phyloP scores from a whole-genome alignment of 2,888 invertebrate genomes.

The Lepidocyrtinus sp. region DNA sequence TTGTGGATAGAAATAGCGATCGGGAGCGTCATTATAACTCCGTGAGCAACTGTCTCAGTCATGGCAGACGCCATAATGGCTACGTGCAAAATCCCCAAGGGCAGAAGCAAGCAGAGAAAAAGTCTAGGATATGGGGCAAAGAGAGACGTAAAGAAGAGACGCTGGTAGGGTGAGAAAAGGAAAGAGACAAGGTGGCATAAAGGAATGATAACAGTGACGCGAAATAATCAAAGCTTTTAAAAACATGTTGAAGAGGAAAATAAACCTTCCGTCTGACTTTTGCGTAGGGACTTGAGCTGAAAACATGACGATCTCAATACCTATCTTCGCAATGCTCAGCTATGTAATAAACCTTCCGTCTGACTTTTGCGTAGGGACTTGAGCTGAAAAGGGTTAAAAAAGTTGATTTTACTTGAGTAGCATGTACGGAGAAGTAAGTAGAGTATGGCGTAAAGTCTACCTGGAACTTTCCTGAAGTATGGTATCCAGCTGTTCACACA shows the following conservation, averaged over 20 bases:
- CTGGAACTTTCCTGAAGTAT: background rate
- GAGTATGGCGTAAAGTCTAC: too few species aligned
- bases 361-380: background rate
- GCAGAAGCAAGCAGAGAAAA: background rate
- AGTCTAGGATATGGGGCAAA: background rate
- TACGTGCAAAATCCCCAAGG: background rate
- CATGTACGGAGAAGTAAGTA: too few species aligned
- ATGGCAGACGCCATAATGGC: background rate
- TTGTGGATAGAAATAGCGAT: too few species aligned
- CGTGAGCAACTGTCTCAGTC: background rate
- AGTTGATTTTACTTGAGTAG: too few species aligned
- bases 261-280: background rate
- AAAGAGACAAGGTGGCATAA: background rate
- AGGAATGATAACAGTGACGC: background rate
- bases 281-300: background rate
- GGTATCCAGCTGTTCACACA: background rate
- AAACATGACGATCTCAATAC: background rate
- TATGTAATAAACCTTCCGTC: background rate
- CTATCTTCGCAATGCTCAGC: background rate
- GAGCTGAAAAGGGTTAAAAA: too few species aligned
- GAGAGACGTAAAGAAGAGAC: slow-evolving; percentile 2
- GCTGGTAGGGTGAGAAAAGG: background rate
- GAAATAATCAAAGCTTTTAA: background rate
- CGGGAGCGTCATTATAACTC: background rate
- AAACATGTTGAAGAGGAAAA: background rate